Base-by-base conservation (phyloP, 2,113 vertebrate species). In the Litocranius walleri region DNA sequence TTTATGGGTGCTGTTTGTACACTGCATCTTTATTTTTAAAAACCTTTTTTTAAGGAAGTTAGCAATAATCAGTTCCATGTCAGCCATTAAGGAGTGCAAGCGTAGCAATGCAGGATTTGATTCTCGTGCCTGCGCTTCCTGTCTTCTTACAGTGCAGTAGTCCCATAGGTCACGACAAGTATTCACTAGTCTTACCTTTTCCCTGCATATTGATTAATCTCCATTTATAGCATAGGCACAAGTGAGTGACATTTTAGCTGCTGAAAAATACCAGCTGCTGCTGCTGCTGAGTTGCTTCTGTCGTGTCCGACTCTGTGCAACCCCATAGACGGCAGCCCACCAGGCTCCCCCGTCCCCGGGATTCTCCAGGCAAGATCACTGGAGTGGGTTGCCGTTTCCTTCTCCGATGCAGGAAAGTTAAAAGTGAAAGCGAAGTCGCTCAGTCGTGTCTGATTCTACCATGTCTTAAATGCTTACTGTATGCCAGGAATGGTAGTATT, bases 121-220 rank as follows among this genome's bases (percentile, higher is more conserved):
- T 77, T 14, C 36, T 14, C 36, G 36, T 89, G 54, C n/a, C 48
- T 90, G 1, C 52, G 48, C 83, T 54, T 10, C n/a, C 21, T n/a
- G 5, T 92, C 59, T 54, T 82, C 43, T n/a, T 54, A 62, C 21
- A 54, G n/a, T n/a, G 62, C 81, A 45, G n/a, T 33, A 54, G 54
- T 54, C 54, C 23, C n/a, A 1, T n/a, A 78, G 50, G 74, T n/a
- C 45, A 7, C 33, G 23, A 96, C 64, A 85, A 33, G 19, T 85
- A 19, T 59, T 82, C n/a, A 82, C 54, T 94, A 27, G n/a, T 77
- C 11, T 61, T 43, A 30, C 23, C 67, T 96, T 88, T 89, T 93
- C 83, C 83, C 83, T 74, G 61, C 80, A 56, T 78, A 30, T n/a
- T 93, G 30, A 84, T 30, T 56, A 64, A 25, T 96, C 54, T 89